Evolutionary conservation across 35 echinoderm and acorn worm genomes (phyloP), one percentile per base, ranked within the genome.

Genomic region (Diadema setosum): DNA sequence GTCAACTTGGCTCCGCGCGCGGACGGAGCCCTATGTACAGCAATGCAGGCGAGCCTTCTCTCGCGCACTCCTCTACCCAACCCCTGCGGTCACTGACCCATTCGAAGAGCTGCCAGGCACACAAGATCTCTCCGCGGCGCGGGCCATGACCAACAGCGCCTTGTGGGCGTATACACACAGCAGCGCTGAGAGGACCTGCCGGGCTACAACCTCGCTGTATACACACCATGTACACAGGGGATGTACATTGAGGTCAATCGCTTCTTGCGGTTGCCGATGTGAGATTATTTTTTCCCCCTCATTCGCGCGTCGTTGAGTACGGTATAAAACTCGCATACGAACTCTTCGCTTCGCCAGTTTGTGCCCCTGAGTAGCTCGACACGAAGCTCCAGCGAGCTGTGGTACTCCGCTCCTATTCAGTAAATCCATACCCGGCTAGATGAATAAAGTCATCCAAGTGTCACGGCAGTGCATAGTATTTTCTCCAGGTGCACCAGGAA

Each of bases 241-340:
- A 67, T 67, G 27, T 67, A 67, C 63, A 67, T 67, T 67, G 63
- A 67, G 63, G 63, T 67, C 63, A 67, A 67, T 67, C 63, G 63
- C 63, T 67, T 67, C 63, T 67, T 67, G 63, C 27, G 63, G 63
- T 67, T 67, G 37, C 30, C 63, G 63, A 67, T 67, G 63, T 67
- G 37, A 67, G 63, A 26, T 26, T 33, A 33, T 67, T 67, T 67
- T 67, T 55, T 6, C 56, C 60, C 60, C 63, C 63, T 67, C 25
- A 33, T 67, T 67, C 29, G 63, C 63, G 63, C 63, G 63, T 34
- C 63, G 63, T 34, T 67, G 63, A 67, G 63, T 34, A 8, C 27
- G 37, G 63, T 67, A 67, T 67, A 67, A 67, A 67, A 34, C 21
- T 67, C 25, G 63, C 63, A 67, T 67, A 33, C 63, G 63, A 8